Evolutionary conservation across 2,888 invertebrate species (phyloP).

Genomic region (Drosophila ezoana): DNA sequence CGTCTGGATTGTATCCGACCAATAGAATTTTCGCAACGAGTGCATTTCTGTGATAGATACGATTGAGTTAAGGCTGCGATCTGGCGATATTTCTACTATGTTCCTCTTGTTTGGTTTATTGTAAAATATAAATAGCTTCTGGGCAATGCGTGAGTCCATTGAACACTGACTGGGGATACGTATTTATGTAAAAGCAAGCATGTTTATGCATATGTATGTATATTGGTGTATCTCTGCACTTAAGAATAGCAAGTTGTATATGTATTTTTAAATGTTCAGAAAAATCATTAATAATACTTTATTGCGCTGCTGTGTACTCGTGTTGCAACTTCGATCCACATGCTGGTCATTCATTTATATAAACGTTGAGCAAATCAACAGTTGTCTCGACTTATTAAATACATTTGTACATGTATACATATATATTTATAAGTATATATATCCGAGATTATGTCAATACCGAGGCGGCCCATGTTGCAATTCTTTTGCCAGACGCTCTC

Average conservation of each 20-base stretch:
- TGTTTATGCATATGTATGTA: constrained; percentile 17
- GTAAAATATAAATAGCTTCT: constrained; percentile 60
- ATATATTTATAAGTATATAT: constrained; percentile 13
- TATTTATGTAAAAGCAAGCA: constrained; percentile 15
- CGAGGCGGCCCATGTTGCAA: constrained; percentile 53
- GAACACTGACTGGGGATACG: constrained; percentile 50
- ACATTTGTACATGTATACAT: constrained; percentile 10
- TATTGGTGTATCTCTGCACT: constrained; percentile 37
- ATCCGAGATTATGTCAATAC: constrained; percentile 57
- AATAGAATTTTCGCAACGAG: constrained; percentile 14
- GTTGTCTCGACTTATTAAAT: constrained; percentile 46
- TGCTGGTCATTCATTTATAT: constrained; percentile 46
- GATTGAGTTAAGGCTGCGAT: constrained; percentile 25
- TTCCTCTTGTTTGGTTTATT: constrained; percentile 47
- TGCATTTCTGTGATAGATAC: constrained; percentile 30
- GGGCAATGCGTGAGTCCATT: constrained; percentile 67
- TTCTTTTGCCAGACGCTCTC: constrained; percentile 13
- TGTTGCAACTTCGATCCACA: constrained; percentile 45
- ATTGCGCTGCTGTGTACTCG: constrained; percentile 45
- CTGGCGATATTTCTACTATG: constrained; percentile 54
- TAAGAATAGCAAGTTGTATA: constrained; percentile 59
- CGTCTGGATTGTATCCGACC: background rate
- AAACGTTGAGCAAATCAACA: constrained; percentile 49
- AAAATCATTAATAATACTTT: constrained; percentile 77
- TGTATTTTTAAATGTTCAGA: constrained; percentile 69